Evolutionary conservation across 1,140 invertebrate genomes (phyloP), one percentile per base, ranked within the genome.

Genomic region (Brevipalpus yothersi): DNA sequence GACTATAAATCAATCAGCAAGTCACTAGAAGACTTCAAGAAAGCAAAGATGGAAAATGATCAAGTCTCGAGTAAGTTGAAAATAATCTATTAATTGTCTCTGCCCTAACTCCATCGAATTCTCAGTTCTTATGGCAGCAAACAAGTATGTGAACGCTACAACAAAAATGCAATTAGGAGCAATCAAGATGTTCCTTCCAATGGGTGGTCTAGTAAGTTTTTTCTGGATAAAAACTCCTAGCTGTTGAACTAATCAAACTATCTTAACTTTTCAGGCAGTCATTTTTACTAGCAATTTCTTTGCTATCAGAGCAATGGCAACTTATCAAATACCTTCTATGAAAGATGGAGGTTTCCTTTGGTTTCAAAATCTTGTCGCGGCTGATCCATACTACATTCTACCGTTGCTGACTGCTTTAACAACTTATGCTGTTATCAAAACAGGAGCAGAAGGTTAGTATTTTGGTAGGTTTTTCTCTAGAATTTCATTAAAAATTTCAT

Each of bases 321-420:
- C 81, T 66, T 73, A 81, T 11, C 91, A 89, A 2, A 80, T 96
- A 12, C 83, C 86, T 58, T 89, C 86, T 69, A 76, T 97, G 76
- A 79, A 78, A 62, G 72, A 76, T 21, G 93, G 92, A n/a, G 94
- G 94, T 4, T 61, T 90, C 0, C 81, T 75, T 57, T 99, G 93
- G 93, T 92, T 97, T 69, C 75, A 76, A 0, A 88, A 99, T 77
- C 76, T 99, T 13, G 91, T 88, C 5, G 64, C 87, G 10, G 72
- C 81, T 39, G 94, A 98, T 76, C 90, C 90, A 12, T 90, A 78
- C 70, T 96, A 83, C 67, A 61, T 86, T 19, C 71, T 98, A 59
- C 94, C 94, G 4, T 1, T 92, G 0, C 72, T 92, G 51, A 93
- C 90, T 2, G 80, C 80, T 70, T 66, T 74, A 1, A 92, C 90